phyloP scores from a whole-genome alignment of 2,797 vertebrate genomes.

The Poeciliopsis infans region DNA sequence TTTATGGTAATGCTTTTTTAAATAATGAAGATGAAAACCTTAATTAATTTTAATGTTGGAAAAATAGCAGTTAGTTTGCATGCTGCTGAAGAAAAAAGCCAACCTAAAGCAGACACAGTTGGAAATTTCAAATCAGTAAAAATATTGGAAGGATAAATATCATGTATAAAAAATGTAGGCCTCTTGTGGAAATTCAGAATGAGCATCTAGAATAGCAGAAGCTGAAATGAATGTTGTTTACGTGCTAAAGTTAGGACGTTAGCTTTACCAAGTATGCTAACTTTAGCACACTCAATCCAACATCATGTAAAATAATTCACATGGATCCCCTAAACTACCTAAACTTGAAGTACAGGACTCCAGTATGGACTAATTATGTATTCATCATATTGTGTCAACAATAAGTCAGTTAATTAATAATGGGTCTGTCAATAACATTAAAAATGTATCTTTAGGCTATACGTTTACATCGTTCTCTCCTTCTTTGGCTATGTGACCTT shows the following conservation, averaged over 20 bases:
- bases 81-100: background rate
- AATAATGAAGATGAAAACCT: slow-evolving; percentile 48
- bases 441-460: background rate
- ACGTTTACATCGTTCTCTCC: background rate
- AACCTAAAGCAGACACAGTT: background rate
- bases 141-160: background rate
- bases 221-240: background rate
- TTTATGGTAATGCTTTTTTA: slow-evolving; percentile 60
- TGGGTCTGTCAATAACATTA: background rate
- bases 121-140: background rate
- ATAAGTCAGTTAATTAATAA: background rate
- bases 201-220: background rate
- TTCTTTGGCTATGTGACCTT: background rate
- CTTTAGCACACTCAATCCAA: background rate
- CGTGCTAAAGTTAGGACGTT: background rate
- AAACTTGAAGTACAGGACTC: background rate
- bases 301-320: background rate
- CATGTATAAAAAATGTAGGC: background rate
- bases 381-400: background rate
- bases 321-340: background rate
- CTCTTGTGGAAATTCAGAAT: background rate
- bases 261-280: background rate
- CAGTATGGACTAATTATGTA: background rate
- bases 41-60: slow-evolving; percentile 39
- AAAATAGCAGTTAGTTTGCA: slow-evolving; percentile 7